Conservation (phyloP, 1,140 invertebrate genomes). For the Musca domestica region DNA sequence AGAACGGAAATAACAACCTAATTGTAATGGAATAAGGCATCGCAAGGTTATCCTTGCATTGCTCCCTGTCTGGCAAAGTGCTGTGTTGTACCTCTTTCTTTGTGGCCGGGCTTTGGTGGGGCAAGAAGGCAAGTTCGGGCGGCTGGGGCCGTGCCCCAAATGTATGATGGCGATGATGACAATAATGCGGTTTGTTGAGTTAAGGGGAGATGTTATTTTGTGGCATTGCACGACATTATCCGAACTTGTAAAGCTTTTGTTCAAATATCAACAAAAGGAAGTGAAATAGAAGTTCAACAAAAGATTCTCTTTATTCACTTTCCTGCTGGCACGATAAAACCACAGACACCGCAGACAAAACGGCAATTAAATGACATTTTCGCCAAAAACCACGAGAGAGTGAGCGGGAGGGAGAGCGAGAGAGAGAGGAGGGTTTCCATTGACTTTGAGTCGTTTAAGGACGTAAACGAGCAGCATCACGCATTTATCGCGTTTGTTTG, state of each 20-base stretch:
- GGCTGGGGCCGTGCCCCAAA: background rate
- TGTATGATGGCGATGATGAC: background rate
- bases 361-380: constrained; percentile 19
- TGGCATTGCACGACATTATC: constrained; percentile 9
- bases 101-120: background rate
- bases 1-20: constrained; percentile 12
- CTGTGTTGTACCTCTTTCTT: background rate
- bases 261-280: constrained; percentile 8
- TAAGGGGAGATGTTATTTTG: constrained; percentile 5
- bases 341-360: constrained; percentile 19
- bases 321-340: background rate
- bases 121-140: background rate
- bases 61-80: background rate
- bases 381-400: no score
- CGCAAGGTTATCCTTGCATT: background rate
- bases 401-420: no score
- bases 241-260: constrained; percentile 18
- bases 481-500: constrained; percentile 20
- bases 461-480: constrained; percentile 7
- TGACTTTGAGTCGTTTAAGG: constrained; percentile 1
- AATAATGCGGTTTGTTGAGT: constrained; percentile 10
- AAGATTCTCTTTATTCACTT: background rate
- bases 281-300: constrained; percentile 8
- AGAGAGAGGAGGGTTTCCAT: background rate
- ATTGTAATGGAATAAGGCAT: constrained; percentile 12